Evolutionary conservation across 1,140 invertebrate species (phyloP).

Genomic region (Lucilia cuprina): DNA sequence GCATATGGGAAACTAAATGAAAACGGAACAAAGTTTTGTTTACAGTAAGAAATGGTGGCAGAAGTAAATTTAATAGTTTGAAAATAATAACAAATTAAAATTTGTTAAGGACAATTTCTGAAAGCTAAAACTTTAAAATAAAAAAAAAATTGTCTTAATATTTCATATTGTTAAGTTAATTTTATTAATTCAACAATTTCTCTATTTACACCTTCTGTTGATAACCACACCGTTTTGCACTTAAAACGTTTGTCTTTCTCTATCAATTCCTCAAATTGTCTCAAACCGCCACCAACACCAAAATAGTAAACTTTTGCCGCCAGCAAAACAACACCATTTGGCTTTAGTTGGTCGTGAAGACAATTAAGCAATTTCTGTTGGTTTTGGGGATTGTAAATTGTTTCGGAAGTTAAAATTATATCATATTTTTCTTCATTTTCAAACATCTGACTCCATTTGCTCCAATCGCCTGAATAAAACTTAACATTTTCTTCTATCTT

Average conservation of each 20-base stretch:
- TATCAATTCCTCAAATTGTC: constrained; percentile 74
- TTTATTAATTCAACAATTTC: constrained; percentile 38
- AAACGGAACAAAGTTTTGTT: no score
- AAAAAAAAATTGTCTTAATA: no score
- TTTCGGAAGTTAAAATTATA: constrained; percentile 87
- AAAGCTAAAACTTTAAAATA: no score
- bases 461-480: constrained; percentile 86
- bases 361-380: constrained; percentile 77
- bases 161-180: neutral
- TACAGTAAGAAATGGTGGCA: neutral
- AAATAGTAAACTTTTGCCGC: constrained; percentile 90
- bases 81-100: no score
- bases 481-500: constrained; percentile 61
- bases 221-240: constrained; percentile 66
- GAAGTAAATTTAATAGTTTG: no score
- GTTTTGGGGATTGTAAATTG: constrained; percentile 85
- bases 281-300: constrained; percentile 84
- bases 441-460: constrained; percentile 67
- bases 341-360: constrained; percentile 73
- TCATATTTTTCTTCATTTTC: constrained; percentile 72
- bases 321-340: constrained; percentile 72
- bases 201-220: constrained; percentile 27
- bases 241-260: constrained; percentile 66
- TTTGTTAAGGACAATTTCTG: no score
- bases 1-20: no score